Conservation (phyloP, 1,140 invertebrate species). For the Ostrea edulis region DNA sequence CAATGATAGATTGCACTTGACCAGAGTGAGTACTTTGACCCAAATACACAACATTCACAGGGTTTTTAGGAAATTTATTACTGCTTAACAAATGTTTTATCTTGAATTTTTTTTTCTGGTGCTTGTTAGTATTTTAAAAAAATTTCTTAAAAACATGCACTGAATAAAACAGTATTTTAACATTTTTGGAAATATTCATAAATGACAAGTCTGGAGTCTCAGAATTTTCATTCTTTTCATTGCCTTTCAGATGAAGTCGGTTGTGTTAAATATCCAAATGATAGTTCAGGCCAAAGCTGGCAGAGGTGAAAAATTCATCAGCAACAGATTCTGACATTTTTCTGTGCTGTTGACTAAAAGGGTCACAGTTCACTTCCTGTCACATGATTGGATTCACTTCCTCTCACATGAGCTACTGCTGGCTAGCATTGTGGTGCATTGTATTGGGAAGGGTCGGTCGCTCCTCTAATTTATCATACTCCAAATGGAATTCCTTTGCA, state of each 20-base stretch:
- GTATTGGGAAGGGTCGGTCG: constrained; percentile 82
- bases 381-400: constrained; percentile 16
- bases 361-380: constrained; percentile 36
- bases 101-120: not conserved
- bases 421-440: constrained; percentile 70
- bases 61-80: not conserved
- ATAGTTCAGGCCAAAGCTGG: too few species aligned
- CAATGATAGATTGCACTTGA: constrained; percentile 34
- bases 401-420: constrained; percentile 52
- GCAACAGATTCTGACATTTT: too few species aligned
- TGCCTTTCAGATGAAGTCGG: too few species aligned
- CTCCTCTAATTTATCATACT: constrained; percentile 98
- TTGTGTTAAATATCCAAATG: too few species aligned
- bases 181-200: too few species aligned
- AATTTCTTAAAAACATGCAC: too few species aligned
- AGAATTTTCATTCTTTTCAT: too few species aligned
- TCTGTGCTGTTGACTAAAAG: not conserved
- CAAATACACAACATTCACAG: constrained; percentile 17
- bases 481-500: constrained; percentile 97
- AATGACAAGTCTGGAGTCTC: too few species aligned
- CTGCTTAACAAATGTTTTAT: not conserved
- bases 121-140: too few species aligned
- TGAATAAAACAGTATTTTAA: too few species aligned
- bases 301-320: too few species aligned
- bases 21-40: not conserved